Conservation (phyloP, 2,113 vertebrate species). For the Nycticorax nycticorax region DNA sequence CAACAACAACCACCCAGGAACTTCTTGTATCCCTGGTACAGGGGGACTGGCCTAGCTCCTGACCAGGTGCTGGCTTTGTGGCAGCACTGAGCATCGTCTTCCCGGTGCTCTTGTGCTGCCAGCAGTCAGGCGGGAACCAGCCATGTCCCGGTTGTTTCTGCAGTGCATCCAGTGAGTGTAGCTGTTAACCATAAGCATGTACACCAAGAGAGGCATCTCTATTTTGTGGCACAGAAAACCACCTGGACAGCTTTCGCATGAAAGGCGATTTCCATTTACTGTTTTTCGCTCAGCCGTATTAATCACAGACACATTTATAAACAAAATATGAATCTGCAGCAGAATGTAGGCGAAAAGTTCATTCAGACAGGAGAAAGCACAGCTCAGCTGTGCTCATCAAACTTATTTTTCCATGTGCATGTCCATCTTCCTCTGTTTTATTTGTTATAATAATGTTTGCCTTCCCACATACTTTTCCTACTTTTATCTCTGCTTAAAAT, state of each 20-base stretch:
- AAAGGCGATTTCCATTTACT: slow-evolving; percentile 4
- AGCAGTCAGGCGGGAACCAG: background rate
- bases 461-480: background rate
- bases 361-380: background rate
- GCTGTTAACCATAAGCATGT: background rate
- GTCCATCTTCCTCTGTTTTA: background rate
- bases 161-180: rapidly evolving
- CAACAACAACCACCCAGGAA: background rate
- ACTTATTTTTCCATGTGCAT: background rate
- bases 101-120: background rate
- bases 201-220: background rate
- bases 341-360: background rate
- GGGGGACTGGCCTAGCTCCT: background rate
- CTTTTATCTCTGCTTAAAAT: slow-evolving; percentile 20
- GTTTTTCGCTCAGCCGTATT: background rate
- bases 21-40: background rate
- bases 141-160: background rate
- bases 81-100: background rate
- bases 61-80: background rate
- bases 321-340: background rate
- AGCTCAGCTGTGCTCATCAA: slow-evolving; percentile 4
- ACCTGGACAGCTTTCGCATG: background rate
- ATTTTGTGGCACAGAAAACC: background rate
- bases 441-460: background rate
- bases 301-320: background rate